These are phyloP conservation scores for Meteorus cinctellus DNA, from an alignment of 2,888 invertebrate genomes.

Conservation along the genomic window DNA sequence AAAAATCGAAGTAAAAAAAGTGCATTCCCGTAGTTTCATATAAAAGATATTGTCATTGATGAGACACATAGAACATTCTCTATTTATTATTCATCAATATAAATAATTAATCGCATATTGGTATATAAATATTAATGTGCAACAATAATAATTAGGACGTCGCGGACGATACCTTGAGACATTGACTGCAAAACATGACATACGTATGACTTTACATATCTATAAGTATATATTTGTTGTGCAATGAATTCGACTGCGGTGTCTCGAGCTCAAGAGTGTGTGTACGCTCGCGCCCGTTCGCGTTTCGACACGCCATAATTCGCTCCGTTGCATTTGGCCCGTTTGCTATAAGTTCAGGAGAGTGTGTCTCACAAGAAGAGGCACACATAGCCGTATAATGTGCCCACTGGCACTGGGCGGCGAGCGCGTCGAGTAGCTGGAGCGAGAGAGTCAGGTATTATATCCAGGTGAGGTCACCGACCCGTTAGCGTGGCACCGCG, in stretches of 20 bases:
- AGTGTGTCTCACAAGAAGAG: constrained; percentile 29
- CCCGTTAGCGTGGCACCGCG: constrained; percentile 47
- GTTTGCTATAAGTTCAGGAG: constrained; percentile 41
- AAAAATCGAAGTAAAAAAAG: not conserved
- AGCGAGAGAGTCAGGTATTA: constrained; percentile 49
- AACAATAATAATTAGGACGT: not conserved
- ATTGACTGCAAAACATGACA: not conserved
- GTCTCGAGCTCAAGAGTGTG: not conserved
- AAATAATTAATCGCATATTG: not conserved
- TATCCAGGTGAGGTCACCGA: constrained; percentile 56
- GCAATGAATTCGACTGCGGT: not conserved
- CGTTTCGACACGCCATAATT: constrained; percentile 52
- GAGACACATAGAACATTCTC: not conserved
- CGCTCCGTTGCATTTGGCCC: constrained; percentile 48
- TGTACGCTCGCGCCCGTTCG: constrained; percentile 32
- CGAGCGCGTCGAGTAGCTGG: constrained; percentile 37
- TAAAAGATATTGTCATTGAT: not conserved
- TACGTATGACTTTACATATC: not conserved
- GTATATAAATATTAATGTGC: not conserved
- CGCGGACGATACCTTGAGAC: constrained; percentile 6
- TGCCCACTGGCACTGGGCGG: constrained; percentile 45
- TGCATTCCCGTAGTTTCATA: not conserved
- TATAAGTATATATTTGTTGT: constrained; percentile 3
- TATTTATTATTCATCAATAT: not conserved
- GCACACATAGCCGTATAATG: constrained; percentile 28